These are phyloP conservation scores for Schmidtea mediterranea DNA, from an alignment of 1,140 invertebrate species.

Conservation along the genomic window DNA sequence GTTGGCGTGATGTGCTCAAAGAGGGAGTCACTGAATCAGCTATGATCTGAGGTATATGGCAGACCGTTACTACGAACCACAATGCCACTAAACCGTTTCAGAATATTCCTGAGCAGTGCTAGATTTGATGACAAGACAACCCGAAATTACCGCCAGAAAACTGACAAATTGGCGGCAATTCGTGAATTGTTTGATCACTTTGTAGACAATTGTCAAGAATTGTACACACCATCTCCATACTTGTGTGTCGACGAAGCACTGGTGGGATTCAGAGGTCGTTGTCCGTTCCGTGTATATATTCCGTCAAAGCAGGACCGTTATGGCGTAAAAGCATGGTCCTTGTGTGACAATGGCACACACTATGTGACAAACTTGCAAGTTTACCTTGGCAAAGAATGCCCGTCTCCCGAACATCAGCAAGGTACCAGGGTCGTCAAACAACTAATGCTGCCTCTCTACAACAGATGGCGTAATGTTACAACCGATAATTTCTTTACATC, in stretches of 20 bases:
- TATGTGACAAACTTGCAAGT: constrained; percentile 7
- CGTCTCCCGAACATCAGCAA: background rate
- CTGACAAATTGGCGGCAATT: constrained; percentile 12
- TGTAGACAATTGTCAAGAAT: constrained; percentile 1
- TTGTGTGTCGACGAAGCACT: constrained; percentile 16
- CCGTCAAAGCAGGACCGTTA: constrained; percentile 28
- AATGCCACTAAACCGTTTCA: too few species aligned
- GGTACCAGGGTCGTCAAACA: constrained; percentile 2
- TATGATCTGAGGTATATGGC: too few species aligned
- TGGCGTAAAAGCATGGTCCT: constrained; percentile 19
- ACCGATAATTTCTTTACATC: constrained; percentile 9
- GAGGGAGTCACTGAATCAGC: too few species aligned
- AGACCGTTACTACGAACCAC: too few species aligned
- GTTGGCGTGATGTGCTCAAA: too few species aligned
- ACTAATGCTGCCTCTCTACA: background rate
- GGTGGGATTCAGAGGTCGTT: constrained; percentile 12
- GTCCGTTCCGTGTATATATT: constrained; percentile 18
- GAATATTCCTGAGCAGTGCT: too few species aligned
- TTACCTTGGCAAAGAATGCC: background rate
- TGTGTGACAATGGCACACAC: constrained; percentile 6
- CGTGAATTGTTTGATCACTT: constrained; percentile 12
- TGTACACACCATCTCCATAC: constrained; percentile 8
- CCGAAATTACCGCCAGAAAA: constrained; percentile 6
- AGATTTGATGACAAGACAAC: background rate
- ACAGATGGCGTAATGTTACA: constrained; percentile 7